Percentiles rank a stretch among this genome's conserved stretches.
Evolutionary conservation across 2,113 vertebrate genomes (phyloP).

Genomic region (Clarias gariepinus): DNA sequence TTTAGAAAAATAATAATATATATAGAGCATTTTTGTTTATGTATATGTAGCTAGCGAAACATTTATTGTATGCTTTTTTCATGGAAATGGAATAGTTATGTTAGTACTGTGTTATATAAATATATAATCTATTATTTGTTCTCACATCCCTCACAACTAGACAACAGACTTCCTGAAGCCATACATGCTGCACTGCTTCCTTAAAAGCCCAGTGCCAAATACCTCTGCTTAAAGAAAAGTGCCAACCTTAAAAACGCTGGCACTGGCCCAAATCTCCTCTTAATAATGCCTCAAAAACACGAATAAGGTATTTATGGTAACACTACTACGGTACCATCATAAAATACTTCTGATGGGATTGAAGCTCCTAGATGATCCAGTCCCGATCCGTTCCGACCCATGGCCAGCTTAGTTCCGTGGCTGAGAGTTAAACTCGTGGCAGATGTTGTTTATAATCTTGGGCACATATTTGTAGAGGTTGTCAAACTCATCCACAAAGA

Average conservation of each 20-base stretch:
- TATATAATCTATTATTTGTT: slow-evolving; percentile 24
- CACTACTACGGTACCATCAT: not conserved
- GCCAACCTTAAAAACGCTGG: not conserved
- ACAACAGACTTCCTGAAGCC: slow-evolving; percentile 6
- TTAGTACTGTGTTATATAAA: slow-evolving; percentile 33
- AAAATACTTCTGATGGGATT: not conserved
- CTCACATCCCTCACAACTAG: not conserved
- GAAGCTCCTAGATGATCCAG: not conserved
- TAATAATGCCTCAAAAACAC: not conserved
- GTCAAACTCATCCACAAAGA: slow-evolving; percentile 98
- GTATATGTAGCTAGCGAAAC: slow-evolving; percentile 23
- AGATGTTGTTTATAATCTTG: slow-evolving; percentile 93
- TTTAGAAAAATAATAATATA: not conserved
- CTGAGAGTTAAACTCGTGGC: slow-evolving; percentile 95
- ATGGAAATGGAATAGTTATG: slow-evolving; percentile 21
- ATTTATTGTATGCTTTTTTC: slow-evolving; percentile 12
- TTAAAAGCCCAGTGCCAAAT: not conserved
- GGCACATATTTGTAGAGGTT: slow-evolving; percentile 85
- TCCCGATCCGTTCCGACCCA: not conserved
- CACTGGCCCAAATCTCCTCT: not conserved
- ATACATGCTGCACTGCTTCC: not conserved
- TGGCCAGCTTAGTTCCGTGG: slow-evolving; percentile 84
- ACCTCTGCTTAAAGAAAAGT: not conserved
- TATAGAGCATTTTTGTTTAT: not conserved
- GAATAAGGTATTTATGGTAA: not conserved